Conservation (phyloP, 2,888 invertebrate species). For the Hyppa rectilinea region DNA sequence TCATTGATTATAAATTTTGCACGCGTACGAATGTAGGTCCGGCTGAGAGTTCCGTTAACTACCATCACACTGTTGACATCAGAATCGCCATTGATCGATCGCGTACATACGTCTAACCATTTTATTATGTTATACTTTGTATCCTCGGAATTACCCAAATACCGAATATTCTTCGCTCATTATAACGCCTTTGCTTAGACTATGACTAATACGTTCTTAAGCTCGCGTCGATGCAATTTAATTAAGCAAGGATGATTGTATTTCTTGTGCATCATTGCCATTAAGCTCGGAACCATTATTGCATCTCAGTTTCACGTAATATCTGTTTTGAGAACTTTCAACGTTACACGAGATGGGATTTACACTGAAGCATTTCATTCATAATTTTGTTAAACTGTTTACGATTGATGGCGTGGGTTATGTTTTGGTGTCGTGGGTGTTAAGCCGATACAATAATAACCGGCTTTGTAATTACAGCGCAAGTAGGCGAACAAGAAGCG, state of each 20-base stretch:
- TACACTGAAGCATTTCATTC: conserved; percentile 32
- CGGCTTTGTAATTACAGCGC: conserved; percentile 55
- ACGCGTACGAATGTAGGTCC: conserved; percentile 74
- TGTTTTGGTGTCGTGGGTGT: conserved; percentile 59
- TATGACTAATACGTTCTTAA: conserved; percentile 70
- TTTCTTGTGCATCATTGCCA: conserved; percentile 67
- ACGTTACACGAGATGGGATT: conserved; percentile 1
- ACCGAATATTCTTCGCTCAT: conserved; percentile 62
- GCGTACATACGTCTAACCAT: conserved; percentile 51
- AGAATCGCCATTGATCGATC: conserved; percentile 59
- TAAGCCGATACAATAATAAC: conserved; percentile 55
- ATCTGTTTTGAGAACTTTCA: conserved; percentile 36
- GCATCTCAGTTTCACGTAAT: conserved; percentile 39
- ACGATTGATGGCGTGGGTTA: conserved; percentile 33
- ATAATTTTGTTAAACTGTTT: conserved; percentile 37
- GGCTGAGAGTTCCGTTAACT: conserved; percentile 75
- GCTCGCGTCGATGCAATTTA: conserved; percentile 72
- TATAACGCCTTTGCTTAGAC: conserved; percentile 57
- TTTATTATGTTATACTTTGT: conserved; percentile 57
- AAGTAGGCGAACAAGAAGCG: conserved; percentile 63
- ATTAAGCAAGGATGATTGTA: conserved; percentile 74
- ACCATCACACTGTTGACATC: conserved; percentile 57
- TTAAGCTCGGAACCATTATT: conserved; percentile 64
- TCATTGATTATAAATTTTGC: conserved; percentile 69
- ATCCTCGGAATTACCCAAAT: conserved; percentile 69